These are phyloP conservation scores for Centropristis striata DNA, from an alignment of 2,113 vertebrate genomes.

Conservation along the genomic window DNA sequence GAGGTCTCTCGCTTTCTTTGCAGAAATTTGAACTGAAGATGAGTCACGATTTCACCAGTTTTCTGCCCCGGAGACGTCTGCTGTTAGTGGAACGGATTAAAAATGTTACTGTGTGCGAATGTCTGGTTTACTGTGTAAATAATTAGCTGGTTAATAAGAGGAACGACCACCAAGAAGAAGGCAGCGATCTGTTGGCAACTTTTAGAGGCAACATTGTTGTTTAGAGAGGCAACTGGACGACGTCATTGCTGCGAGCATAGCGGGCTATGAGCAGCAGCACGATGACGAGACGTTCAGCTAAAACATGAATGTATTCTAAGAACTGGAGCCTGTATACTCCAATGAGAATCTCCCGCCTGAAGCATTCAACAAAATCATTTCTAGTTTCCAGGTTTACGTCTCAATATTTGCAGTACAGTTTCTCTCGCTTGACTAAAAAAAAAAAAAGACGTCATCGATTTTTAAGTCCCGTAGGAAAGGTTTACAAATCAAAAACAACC, in stretches of 20 bases:
- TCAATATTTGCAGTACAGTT: too few species aligned
- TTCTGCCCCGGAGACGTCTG: too few species aligned
- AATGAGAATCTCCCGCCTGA: too few species aligned
- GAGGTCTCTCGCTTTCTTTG: background rate
- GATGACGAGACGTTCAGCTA: background rate
- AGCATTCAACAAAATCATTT: too few species aligned
- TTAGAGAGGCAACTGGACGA: background rate
- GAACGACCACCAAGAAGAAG: background rate
- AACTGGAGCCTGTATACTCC: too few species aligned
- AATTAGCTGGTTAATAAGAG: background rate
- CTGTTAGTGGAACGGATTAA: background rate
- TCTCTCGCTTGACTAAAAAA: too few species aligned
- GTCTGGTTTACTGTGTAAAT: conserved; percentile 22
- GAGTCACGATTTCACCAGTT: background rate
- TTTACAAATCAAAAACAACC: too few species aligned
- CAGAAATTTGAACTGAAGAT: background rate
- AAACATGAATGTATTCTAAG: too few species aligned
- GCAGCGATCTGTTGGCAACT: background rate
- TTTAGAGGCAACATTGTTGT: conserved; percentile 24
- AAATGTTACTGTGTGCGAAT: conserved; percentile 5
- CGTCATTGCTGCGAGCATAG: conserved; percentile 5
- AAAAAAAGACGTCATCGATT: too few species aligned
- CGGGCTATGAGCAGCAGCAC: conserved; percentile 30
- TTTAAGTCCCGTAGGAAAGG: too few species aligned
- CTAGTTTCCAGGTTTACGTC: too few species aligned